These are phyloP conservation scores for Bembecia ichneumoniformis DNA, from an alignment of 2,888 invertebrate genomes.

Conservation along the genomic window DNA sequence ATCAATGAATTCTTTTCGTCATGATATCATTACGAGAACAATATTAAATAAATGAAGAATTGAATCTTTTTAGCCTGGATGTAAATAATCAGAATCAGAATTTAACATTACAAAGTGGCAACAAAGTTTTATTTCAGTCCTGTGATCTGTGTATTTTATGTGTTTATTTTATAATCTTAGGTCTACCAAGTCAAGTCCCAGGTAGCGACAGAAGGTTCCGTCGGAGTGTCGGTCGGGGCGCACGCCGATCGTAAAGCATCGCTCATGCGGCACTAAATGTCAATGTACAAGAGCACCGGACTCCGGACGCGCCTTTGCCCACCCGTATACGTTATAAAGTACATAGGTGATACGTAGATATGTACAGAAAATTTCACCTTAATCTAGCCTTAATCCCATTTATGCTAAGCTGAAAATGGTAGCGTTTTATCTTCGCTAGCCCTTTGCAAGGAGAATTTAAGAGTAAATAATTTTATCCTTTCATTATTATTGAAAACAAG, in stretches of 20 bases:
- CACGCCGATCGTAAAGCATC: constrained; percentile 40
- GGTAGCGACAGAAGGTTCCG: constrained; percentile 4
- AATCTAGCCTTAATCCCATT: not conserved
- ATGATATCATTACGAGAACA: no score
- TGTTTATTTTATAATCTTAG: not conserved
- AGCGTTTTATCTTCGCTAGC: no score
- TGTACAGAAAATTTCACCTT: not conserved
- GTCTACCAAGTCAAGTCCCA: not conserved
- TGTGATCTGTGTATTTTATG: not conserved
- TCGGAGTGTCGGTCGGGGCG: constrained; percentile 10
- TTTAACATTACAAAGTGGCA: no score
- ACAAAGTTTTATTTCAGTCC: no score
- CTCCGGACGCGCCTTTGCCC: constrained; percentile 6
- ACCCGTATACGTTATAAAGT: constrained; percentile 3
- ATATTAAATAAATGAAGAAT: no score
- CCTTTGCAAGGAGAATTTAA: no score
- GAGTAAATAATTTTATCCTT: no score
- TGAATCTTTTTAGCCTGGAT: no score
- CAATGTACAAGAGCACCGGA: constrained; percentile 37
- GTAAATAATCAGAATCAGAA: no score
- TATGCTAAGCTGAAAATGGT: no score
- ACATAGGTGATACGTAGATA: constrained; percentile 2
- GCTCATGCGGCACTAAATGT: constrained; percentile 47
- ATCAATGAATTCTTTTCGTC: no score
- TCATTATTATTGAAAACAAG: no score